Base-by-base conservation (phyloP, 2,797 vertebrate species). In the Amblyopsis hoosieri region DNA sequence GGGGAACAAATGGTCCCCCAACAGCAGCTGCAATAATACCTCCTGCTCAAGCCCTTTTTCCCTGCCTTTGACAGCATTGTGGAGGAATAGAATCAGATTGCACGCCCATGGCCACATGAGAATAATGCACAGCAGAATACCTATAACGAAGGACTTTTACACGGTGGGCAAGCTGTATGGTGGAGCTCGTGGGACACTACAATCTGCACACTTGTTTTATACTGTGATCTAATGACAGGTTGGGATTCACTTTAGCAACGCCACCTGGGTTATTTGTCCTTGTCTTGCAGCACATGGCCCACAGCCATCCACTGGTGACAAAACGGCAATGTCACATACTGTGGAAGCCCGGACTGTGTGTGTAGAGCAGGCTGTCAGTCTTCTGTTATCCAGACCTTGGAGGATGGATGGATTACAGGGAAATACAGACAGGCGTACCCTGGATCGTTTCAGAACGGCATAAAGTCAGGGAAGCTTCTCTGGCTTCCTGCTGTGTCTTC, bases 241-340 rank as follows among this genome's bases (percentile, higher is more conserved):
- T 2, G 3, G 3, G 64, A 75, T 85, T 75, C 67, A 79, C 77
- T 65, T 71, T 11, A 12, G 60, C 67, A 62, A 61, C 49, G 54
- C 82, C 71, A 74, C 68, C 73, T 15, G 61, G 67, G 74, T 85
- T 78, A 78, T 86, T 87, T 87, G 77, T 81, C 82, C 67, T 81
- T 80, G 81, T 86, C 82, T 29, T 69, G 68, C 80, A 85, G 47
- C 62, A 78, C 84, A 86, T 84, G 80, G 74, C 76, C 75, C 77
- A 71, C 81, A 69, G 80, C 67, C 29, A 1, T 67, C 75, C 79
- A 55, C 19, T 52, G 4, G 73, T 74, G 78, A 78, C 78, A 82
- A 62, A 0, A 42, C 57, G 70, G 74, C 82, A 82, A 64, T 49
- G 42, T 60, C 23, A 4, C 57, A 58, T 65, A 70, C 64, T 84